phyloP scores from a whole-genome alignment of 2,797 vertebrate genomes.

The Gadopsis bispinosus region DNA sequence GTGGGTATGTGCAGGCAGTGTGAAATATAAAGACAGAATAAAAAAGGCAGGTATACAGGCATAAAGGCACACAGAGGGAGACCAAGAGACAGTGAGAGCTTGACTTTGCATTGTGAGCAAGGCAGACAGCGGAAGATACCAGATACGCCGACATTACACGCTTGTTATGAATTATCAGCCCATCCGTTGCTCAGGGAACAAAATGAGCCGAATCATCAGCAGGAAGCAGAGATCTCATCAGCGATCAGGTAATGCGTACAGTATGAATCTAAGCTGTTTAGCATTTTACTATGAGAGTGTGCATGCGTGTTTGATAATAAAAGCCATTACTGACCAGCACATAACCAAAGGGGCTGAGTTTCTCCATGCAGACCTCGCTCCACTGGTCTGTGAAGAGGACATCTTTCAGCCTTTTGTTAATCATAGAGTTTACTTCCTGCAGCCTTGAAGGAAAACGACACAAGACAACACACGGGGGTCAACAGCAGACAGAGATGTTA shows the following conservation, averaged over 20 bases:
- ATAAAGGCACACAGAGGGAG: slow-evolving; percentile 27
- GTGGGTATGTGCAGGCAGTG: slow-evolving; percentile 3
- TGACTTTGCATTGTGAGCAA: slow-evolving; percentile 42
- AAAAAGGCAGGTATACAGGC: not conserved
- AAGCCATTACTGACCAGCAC: slow-evolving; percentile 90
- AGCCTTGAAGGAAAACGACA: slow-evolving; percentile 85
- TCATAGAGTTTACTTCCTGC: slow-evolving; percentile 99
- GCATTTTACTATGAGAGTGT: slow-evolving; percentile 35
- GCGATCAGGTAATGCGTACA: not conserved
- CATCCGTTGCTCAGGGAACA: slow-evolving; percentile 60
- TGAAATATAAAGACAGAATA: not conserved
- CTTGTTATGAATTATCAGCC: slow-evolving; percentile 62
- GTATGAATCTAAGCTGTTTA: slow-evolving; percentile 29
- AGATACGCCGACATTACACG: slow-evolving; percentile 64
- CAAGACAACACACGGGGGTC: slow-evolving; percentile 49
- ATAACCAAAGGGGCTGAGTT: slow-evolving; percentile 94
- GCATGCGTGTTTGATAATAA: slow-evolving; percentile 57
- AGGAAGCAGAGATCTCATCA: slow-evolving; percentile 48
- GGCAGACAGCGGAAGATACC: slow-evolving; percentile 48
- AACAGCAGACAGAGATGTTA: slow-evolving; percentile 39
- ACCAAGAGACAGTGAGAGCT: slow-evolving; percentile 11
- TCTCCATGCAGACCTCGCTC: slow-evolving; percentile 97
- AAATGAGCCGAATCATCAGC: slow-evolving; percentile 59
- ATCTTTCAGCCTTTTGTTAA: slow-evolving; percentile 97
- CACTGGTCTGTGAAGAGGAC: slow-evolving; percentile 98